Conservation (phyloP, 1,140 invertebrate genomes). For the roundworm (Caenorhabditis elegans) region DNA sequence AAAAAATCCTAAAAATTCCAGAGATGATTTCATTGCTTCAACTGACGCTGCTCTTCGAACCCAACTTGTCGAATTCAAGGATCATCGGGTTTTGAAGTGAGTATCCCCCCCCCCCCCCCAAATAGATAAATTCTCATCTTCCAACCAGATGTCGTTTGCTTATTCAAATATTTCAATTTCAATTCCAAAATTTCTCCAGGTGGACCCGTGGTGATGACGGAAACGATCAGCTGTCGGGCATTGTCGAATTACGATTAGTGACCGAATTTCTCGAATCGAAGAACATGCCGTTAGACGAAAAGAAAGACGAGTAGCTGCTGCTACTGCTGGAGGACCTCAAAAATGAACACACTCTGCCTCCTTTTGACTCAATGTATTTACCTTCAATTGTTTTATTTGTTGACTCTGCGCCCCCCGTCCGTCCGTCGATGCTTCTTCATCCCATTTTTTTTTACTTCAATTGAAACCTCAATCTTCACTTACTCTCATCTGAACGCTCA, state of each 20-base stretch:
- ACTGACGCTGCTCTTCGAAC: constrained; percentile 25
- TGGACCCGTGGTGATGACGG: constrained; percentile 29
- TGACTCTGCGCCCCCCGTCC: background rate
- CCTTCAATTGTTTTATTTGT: constrained; percentile 26
- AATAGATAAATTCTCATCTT: background rate
- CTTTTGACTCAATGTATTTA: constrained; percentile 16
- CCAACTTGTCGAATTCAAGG: constrained; percentile 36
- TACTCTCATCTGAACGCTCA: background rate
- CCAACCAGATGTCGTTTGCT: background rate
- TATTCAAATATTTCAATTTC: background rate
- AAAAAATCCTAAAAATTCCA: no score
- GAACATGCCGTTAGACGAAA: constrained; percentile 18
- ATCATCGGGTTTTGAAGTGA: constrained; percentile 35
- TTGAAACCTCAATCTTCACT: background rate
- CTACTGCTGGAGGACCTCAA: background rate
- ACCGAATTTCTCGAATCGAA: constrained; percentile 19
- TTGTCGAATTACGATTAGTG: background rate
- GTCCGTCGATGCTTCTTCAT: no score
- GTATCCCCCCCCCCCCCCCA: background rate
- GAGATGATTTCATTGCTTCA: constrained; percentile 32
- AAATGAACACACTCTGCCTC: background rate
- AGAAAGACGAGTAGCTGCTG: constrained; percentile 21
- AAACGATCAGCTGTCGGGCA: constrained; percentile 22
- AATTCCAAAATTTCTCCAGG: no score
- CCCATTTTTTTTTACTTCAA: background rate